These are phyloP conservation scores for Glyptemys insculpta DNA, from an alignment of 2,797 vertebrate genomes.

Conservation along the genomic window DNA sequence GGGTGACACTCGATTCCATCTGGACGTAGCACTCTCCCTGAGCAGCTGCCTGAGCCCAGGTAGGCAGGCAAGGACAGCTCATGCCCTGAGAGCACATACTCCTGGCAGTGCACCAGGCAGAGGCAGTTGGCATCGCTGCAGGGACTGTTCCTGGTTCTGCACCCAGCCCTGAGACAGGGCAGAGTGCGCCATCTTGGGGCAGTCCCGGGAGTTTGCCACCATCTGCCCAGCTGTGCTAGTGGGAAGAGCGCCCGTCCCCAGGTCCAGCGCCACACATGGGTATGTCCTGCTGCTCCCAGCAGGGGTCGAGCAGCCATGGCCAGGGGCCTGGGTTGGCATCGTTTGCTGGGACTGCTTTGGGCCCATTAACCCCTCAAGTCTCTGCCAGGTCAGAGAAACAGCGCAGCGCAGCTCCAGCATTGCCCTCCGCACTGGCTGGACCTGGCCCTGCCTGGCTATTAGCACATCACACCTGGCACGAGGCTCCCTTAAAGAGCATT, in stretches of 20 bases:
- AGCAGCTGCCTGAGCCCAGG: fast-evolving
- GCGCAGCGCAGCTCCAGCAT: neutral
- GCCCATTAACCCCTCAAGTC: neutral
- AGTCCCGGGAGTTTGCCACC: neutral
- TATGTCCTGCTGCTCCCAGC: neutral
- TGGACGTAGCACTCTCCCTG: neutral
- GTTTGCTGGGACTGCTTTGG: neutral
- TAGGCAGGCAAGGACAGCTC: neutral
- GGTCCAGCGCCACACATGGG: neutral
- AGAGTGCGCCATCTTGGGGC: neutral
- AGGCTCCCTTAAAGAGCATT: neutral
- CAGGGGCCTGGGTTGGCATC: neutral
- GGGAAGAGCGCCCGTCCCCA: neutral
- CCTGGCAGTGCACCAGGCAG: neutral
- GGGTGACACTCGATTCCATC: neutral
- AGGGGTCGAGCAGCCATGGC: neutral
- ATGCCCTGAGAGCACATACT: neutral
- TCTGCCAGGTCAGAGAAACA: fast-evolving
- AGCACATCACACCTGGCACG: too few species aligned
- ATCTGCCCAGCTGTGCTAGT: neutral
- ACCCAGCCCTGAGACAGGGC: neutral
- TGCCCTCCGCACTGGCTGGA: neutral
- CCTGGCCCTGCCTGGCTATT: too few species aligned
- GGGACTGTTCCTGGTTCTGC: neutral
- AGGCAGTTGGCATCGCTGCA: neutral